Evolutionary conservation across 2,113 vertebrate genomes (phyloP).

Genomic region (Cyanoramphus novaezelandiae): DNA sequence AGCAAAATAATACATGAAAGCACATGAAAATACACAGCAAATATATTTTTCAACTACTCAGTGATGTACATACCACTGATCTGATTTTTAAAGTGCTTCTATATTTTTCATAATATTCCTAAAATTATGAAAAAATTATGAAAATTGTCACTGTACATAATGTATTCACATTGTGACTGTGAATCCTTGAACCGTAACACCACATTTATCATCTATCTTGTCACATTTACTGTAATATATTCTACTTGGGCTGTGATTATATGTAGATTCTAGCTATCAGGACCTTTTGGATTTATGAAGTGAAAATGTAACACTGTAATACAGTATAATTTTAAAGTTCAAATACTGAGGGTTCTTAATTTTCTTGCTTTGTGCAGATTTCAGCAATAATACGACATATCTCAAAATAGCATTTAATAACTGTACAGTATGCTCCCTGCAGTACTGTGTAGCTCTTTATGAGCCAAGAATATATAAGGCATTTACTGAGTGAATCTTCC

Average conservation of each 20-base stretch:
- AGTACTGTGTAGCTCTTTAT: background rate
- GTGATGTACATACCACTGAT: background rate
- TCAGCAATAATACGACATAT: background rate
- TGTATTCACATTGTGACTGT: background rate
- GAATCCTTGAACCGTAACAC: background rate
- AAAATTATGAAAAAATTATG: constrained; percentile 21
- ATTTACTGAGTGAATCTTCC: background rate
- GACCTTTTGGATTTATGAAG: background rate
- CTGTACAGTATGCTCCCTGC: background rate
- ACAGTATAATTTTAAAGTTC: background rate
- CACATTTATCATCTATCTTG: background rate
- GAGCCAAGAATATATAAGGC: background rate
- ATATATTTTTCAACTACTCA: background rate
- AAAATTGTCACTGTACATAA: background rate
- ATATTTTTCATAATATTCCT: background rate
- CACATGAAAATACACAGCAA: background rate
- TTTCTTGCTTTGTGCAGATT: background rate
- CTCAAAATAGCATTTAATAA: constrained; percentile 16
- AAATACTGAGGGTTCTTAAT: background rate
- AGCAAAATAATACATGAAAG: background rate
- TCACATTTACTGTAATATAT: background rate
- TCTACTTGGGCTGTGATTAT: background rate
- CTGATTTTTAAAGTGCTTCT: background rate
- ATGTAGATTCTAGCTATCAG: background rate
- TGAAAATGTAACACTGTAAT: background rate